phyloP scores from a whole-genome alignment of 2,888 invertebrate species.

The Temnothorax unifasciatus region DNA sequence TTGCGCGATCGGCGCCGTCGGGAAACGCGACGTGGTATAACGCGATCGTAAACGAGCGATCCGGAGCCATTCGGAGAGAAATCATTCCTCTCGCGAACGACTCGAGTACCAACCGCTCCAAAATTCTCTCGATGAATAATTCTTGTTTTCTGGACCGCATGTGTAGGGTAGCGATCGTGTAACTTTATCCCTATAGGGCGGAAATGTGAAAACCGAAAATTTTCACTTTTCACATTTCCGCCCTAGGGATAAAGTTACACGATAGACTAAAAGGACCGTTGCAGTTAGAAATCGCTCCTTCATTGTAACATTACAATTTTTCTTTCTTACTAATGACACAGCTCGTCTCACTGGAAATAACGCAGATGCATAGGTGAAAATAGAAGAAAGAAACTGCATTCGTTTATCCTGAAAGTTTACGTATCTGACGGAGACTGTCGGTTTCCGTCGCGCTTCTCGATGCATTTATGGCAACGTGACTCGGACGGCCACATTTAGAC shows the following conservation, averaged over 20 bases:
- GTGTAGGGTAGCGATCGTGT: no score
- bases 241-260: no score
- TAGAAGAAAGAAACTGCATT: not conserved
- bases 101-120: not conserved
- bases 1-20: slow-evolving; percentile 16
- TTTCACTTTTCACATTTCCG: no score
- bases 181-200: no score
- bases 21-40: not conserved
- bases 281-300: no score
- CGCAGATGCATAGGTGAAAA: no score
- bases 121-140: not conserved
- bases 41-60: slow-evolving; percentile 22
- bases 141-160: not conserved
- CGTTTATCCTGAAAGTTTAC: not conserved
- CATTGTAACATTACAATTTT: no score
- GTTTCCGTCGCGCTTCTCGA: not conserved
- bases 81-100: not conserved
- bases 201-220: no score
- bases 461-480: not conserved
- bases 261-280: no score
- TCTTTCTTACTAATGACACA: no score
- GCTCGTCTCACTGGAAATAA: no score
- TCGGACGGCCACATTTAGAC: slow-evolving; percentile 26
- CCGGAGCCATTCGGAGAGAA: not conserved
- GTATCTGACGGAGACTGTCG: not conserved